A percentile compares a stretch with the other conserved stretches of the same genome.
Conservation (phyloP, 1,140 invertebrate genomes). For the Caenorhabditis inopinata region DNA sequence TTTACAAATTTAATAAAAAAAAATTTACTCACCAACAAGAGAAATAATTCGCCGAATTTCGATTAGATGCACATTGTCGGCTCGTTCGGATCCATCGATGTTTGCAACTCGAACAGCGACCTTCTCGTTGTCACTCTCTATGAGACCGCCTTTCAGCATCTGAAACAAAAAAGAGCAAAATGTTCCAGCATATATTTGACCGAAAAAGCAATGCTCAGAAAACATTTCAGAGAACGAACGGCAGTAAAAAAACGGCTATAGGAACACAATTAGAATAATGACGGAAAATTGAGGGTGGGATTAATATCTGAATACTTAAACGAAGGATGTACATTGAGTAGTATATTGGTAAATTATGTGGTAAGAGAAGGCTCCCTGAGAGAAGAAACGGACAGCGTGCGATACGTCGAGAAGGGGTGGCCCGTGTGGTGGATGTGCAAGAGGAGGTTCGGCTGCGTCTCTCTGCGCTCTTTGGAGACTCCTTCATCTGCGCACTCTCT, state of each 20-base stretch:
- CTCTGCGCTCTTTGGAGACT: neutral
- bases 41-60: conserved; percentile 1
- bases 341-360: conserved; percentile 22
- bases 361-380: neutral
- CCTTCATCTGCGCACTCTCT: neutral
- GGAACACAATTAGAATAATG: neutral
- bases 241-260: neutral
- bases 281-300: neutral
- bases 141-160: conserved; percentile 9
- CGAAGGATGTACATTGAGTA: neutral
- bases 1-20: neutral
- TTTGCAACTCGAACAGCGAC: neutral
- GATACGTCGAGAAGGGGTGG: conserved; percentile 17
- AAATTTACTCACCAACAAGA: neutral
- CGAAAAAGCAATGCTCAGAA: neutral
- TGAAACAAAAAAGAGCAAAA: neutral
- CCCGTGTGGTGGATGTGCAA: neutral
- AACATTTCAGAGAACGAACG: neutral
- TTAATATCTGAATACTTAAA: conserved; percentile 16
- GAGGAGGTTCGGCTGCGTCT: neutral
- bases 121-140: neutral
- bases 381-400: neutral
- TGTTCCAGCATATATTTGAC: neutral
- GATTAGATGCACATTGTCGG: neutral
- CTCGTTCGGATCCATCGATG: conserved; percentile 2